These are phyloP conservation scores for Athrips mouffetella DNA, from an alignment of 2,888 invertebrate genomes.

Conservation along the genomic window DNA sequence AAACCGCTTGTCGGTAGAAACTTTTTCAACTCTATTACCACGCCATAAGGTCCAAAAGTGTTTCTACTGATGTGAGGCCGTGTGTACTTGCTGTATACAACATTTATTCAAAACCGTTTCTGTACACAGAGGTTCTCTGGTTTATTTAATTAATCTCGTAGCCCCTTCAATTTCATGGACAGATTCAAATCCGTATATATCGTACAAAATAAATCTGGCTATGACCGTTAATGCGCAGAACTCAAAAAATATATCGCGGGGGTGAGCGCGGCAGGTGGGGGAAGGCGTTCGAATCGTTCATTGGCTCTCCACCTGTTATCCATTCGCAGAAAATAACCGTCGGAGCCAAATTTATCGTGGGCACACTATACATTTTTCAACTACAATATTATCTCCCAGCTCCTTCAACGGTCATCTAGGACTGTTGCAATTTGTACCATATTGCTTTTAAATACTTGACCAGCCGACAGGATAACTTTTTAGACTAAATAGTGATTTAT, in stretches of 20 bases:
- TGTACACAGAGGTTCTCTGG: not conserved
- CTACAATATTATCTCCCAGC: not conserved
- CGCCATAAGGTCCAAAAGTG: too few species aligned
- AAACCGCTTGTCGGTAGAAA: too few species aligned
- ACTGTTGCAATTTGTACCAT: conserved; percentile 1
- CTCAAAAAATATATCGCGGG: not conserved
- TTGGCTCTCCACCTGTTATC: too few species aligned
- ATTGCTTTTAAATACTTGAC: conserved; percentile 10
- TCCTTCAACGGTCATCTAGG: not conserved
- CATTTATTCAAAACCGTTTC: too few species aligned
- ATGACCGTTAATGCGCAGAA: not conserved
- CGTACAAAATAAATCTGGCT: too few species aligned
- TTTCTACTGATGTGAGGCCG: too few species aligned
- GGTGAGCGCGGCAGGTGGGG: too few species aligned
- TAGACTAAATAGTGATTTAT: conserved; percentile 12
- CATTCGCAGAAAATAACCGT: too few species aligned
- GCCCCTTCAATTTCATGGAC: not conserved
- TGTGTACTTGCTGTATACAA: not conserved
- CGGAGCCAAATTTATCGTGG: too few species aligned
- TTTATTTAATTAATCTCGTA: not conserved
- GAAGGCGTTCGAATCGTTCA: too few species aligned
- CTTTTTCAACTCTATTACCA: too few species aligned
- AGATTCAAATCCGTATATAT: not conserved
- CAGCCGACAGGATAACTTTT: conserved; percentile 4
- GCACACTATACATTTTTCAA: not conserved